Conservation (phyloP, 1,140 invertebrate species). For the Plutomurus gul region DNA sequence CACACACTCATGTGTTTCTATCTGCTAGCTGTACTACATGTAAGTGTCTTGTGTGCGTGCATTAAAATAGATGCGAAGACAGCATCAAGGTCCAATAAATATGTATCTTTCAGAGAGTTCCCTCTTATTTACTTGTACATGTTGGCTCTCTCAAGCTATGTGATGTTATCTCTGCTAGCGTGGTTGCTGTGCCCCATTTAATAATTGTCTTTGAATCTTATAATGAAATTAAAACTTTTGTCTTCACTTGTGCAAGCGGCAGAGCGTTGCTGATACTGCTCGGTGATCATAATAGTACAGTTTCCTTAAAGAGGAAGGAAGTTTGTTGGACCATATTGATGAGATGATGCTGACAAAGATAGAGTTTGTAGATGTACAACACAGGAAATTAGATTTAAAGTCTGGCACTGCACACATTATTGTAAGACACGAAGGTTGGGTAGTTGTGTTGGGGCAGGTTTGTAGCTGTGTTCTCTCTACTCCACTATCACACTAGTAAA, state of each 20-base stretch:
- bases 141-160: too few relatives aligned
- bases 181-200: neutral
- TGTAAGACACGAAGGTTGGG: too few relatives aligned
- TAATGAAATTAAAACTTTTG: neutral
- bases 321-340: conserved; percentile 6
- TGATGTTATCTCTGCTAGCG: too few relatives aligned
- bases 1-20: too few relatives aligned
- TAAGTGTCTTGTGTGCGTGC: too few relatives aligned
- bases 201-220: neutral
- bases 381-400: conserved; percentile 9
- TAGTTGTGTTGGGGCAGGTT: conserved; percentile 11
- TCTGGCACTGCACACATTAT: neutral
- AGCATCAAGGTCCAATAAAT: too few relatives aligned
- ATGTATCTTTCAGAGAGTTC: too few relatives aligned
- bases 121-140: too few relatives aligned
- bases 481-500: too few relatives aligned
- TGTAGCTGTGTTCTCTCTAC: neutral
- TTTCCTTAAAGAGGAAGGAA: neutral
- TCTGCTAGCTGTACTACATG: too few relatives aligned
- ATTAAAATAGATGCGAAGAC: too few relatives aligned
- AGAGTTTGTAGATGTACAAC: neutral
- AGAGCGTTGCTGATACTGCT: neutral
- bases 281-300: neutral
- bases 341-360: neutral
- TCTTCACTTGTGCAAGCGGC: neutral